Evolutionary conservation across 2,888 invertebrate species (phyloP).

Genomic region (Agrochola macilenta): DNA sequence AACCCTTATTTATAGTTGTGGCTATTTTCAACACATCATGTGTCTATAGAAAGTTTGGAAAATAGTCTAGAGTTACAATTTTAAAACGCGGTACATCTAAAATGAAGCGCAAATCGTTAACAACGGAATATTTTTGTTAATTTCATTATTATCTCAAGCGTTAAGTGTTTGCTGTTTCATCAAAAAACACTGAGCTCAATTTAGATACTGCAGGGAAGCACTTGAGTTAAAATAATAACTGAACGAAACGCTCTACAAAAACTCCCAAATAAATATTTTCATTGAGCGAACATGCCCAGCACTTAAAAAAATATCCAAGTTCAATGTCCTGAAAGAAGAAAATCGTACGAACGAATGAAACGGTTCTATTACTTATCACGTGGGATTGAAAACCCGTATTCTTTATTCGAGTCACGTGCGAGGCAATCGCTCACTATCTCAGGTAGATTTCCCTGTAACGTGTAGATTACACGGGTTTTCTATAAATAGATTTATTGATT

Average conservation of each 20-base stretch:
- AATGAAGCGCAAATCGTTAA: background rate
- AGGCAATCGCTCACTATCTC: conserved; percentile 49
- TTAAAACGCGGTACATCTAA: too few relatives aligned
- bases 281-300: background rate
- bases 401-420: conserved; percentile 50
- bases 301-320: background rate
- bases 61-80: background rate
- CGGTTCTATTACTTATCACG: conserved; percentile 46
- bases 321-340: conserved; percentile 22
- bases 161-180: background rate
- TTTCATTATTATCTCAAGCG: background rate
- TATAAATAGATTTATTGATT: conserved; percentile 46
- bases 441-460: conserved; percentile 45
- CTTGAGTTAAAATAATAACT: conserved; percentile 3
- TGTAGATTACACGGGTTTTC: conserved; percentile 12
- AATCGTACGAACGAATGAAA: conserved; percentile 45
- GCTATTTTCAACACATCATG: background rate
- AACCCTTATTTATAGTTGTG: background rate
- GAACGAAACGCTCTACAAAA: background rate
- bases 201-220: background rate
- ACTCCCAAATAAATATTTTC: background rate
- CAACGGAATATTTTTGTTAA: background rate
- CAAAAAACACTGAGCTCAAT: conserved; percentile 4
- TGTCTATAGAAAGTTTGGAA: background rate
- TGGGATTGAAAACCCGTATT: conserved; percentile 45